Base-by-base conservation (phyloP, 2,113 vertebrate genomes). In the Alethe diademata region DNA sequence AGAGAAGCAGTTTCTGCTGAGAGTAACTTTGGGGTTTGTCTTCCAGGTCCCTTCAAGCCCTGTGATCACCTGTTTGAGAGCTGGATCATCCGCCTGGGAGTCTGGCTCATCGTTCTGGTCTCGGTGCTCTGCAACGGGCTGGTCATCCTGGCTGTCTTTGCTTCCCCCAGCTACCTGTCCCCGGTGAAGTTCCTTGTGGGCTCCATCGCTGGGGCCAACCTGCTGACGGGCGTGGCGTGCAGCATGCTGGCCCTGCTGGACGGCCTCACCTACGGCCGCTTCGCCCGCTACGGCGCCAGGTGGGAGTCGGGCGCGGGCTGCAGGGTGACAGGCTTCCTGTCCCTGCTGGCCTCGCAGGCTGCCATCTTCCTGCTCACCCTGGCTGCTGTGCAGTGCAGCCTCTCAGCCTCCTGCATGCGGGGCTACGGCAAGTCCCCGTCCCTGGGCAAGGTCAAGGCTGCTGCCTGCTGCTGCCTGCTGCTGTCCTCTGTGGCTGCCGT, bases 1-100 rank as follows among this genome's bases (percentile, higher is more conserved):
- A 84, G 28, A 22, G 5, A 42, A 40, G 26, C 1, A 4, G 20
- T 11, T 8, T 9, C 54, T 48, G 45, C 42, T 12, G 35, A 23
- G 8, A 24, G 45, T 97, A 62, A 88, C 90, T 25, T 48, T 8
- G 26, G 5, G 42, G 4, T 53, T 96, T 78, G 75, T 89, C 85
- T 96, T 83, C 29, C 98, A 99, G 99, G 99, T 97, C 99, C 99
- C 47, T 99, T 99, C 98, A 98, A 99, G 96, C 99, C 99, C 33
- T 99, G 99, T 5, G 98, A 99, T 83, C 98, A 99, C 43, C 98
- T 99, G 75, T 97, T 99, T 76, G 99, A 99, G 95, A 99, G 99
- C 97, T 99, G 99, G 99, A 95, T 99, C 84, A 97, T 99, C 73
- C 99, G 99, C 62, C 97, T 99, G 71, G 99, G 98, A 5, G 97